Percentiles rank a stretch among this genome's conserved stretches.
phyloP scores from a whole-genome alignment of 2,888 invertebrate genomes.

The Linyphia triangularis region DNA sequence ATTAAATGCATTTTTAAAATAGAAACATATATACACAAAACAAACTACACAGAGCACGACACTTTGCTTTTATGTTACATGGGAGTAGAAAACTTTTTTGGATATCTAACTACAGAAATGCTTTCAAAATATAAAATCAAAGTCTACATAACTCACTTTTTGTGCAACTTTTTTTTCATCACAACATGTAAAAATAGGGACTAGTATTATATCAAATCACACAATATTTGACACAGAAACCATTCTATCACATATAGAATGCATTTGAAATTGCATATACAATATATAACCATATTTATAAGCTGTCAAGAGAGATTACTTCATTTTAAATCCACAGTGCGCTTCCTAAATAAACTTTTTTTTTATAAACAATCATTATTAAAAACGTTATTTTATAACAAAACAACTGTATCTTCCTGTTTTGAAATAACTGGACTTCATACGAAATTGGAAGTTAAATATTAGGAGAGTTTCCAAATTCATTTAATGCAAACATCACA shows the following conservation, averaged over 20 bases:
- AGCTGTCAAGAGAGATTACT: neutral
- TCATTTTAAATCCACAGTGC: neutral
- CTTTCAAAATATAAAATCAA: constrained; percentile 30
- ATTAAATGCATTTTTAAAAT: constrained; percentile 38
- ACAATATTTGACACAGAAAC: constrained; percentile 68
- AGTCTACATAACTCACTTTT: constrained; percentile 8
- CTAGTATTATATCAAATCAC: constrained; percentile 73
- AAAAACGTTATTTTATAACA: too few relatives aligned
- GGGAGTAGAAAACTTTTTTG: constrained; percentile 18
- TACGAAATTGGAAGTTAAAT: neutral
- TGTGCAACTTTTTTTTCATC: constrained; percentile 44
- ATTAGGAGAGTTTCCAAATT: neutral
- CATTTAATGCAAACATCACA: neutral
- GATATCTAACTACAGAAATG: constrained; percentile 10
- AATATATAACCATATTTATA: neutral
- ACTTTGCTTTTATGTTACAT: constrained; percentile 28
- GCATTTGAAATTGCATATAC: constrained; percentile 49
- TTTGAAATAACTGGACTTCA: neutral
- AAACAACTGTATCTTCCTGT: too few relatives aligned
- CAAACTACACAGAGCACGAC: constrained; percentile 1
- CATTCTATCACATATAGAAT: constrained; percentile 67
- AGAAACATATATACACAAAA: constrained; percentile 43
- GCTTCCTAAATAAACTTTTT: too few relatives aligned
- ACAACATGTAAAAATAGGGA: constrained; percentile 54
- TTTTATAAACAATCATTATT: too few relatives aligned